Evolutionary conservation across 2,888 invertebrate genomes (phyloP), one percentile per base, ranked within the genome.

Genomic region (Drosophila parthenogenetica): DNA sequence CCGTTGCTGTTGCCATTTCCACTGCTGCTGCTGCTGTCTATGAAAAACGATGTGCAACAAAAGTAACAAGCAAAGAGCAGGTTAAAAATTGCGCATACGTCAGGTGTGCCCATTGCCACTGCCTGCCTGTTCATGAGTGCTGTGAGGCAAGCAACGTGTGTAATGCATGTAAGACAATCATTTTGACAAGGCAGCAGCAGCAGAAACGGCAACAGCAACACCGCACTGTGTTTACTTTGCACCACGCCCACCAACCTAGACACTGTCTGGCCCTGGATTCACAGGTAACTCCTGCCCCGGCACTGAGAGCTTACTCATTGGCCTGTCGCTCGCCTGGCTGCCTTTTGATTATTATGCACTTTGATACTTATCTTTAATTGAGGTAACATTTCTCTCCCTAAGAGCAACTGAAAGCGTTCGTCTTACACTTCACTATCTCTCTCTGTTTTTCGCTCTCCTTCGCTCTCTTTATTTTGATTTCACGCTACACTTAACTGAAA

Each of bases 311-410:
- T 71, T 69, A 69, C 87, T 81, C 84, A 83, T 71, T 83, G 81
- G 61, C 73, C 68, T 64, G 76, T 80, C 79, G 79, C 67, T 79
- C 79, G 84, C 73, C 75, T 84, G 87, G 71, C 79, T 87, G 83
- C 77, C 71, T 80, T 78, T 80, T 84, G 84, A 85, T 84, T 84
- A 87, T 85, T 82, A 87, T 84, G 88, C 85, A 85, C 83, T 85
- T 83, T 85, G 88, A 85, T 85, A 79, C 83, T 88, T 88, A 85
- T 87, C 88, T 86, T 80, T 85, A 85, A 85, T 87, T 88, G 85
- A 79, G 86, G 88, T 74, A 85, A 67, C 81, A 75, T 81, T 87
- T 79, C 77, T 49, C 63, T 77, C 49, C 65, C 49, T n/a, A 43
- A 69, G 54, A 63, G 55, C 69, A 65, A 57, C 66, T 69, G 64